Base-by-base conservation (phyloP, 1,140 invertebrate genomes). In the Drosophila nikananu region DNA sequence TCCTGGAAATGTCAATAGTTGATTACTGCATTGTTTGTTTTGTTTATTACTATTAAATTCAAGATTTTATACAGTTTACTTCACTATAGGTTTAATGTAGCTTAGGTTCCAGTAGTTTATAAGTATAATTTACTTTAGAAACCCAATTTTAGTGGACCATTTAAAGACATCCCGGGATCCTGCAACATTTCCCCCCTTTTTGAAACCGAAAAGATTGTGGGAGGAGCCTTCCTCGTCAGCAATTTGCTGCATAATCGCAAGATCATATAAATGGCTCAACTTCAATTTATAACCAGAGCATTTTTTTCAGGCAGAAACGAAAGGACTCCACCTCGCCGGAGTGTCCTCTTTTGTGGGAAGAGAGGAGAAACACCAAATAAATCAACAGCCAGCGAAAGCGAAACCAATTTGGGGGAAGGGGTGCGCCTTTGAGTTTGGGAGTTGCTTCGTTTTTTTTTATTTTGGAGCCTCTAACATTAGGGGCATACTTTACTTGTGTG, bases 211-310 rank as follows among this genome's bases (percentile, higher is more conserved):
- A 8, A 15, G 13, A 46, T 15, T 44, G 54, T 37, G 9, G 54
- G 39, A 32, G 42, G 17, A 23, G 21, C 32, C 37, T 10, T 54
- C 17, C 46, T 59, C 57, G 25, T 52, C 46, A 68, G 63, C 77
- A 80, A 84, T 74, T 86, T 86, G 83, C 78, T 81, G 74, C 82
- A 86, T 86, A 84, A 86, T 86, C 82, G 78, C 65, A 74, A 81
- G 82, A 86, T 86, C 82, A 84, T 86, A 84, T 86, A 79, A 86
- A 86, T 86, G 79, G 83, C 75, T 86, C 79, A 86, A 86, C 83
- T 86, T 86, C 76, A 86, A 86, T 86, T 86, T 86, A 86, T 82
- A 80, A 82, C 75, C 63, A 76, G 59, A 72, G 57, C 78, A 86
- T 86, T 80, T 86, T 86, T 86, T 49, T 58, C 68, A 71, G 49